Percentiles rank a stretch among this genome's conserved stretches.
phyloP scores from a whole-genome alignment of 2,888 invertebrate genomes.

The Acanthosepion pharaonis region DNA sequence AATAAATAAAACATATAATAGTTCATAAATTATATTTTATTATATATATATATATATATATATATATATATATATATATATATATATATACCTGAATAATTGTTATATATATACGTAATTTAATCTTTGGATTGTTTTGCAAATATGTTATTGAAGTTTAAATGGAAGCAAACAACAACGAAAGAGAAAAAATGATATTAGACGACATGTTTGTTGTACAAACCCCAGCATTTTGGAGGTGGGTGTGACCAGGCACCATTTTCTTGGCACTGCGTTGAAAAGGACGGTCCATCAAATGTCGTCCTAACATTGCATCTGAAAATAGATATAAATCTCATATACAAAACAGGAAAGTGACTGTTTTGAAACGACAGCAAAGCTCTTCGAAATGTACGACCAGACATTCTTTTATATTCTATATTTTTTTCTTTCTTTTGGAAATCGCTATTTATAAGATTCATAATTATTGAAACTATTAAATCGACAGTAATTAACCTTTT shows the following conservation, averaged over 20 bases:
- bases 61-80: neutral
- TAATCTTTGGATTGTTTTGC: too few species aligned
- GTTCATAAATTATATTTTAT: too few species aligned
- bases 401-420: too few species aligned
- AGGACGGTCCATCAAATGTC: conserved; percentile 89
- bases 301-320: conserved; percentile 88
- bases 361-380: too few species aligned
- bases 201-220: neutral
- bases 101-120: neutral
- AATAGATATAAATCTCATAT: neutral
- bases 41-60: neutral
- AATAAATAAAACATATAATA: too few species aligned
- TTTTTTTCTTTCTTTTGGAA: too few species aligned
- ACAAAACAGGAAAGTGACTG: too few species aligned
- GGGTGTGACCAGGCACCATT: conserved; percentile 96
- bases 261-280: conserved; percentile 89
- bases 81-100: conserved; percentile 33
- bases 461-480: too few species aligned
- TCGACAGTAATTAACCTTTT: too few species aligned
- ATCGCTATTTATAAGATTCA: too few species aligned
- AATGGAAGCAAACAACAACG: neutral
- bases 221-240: conserved; percentile 90
- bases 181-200: neutral
- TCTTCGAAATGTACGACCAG: too few species aligned
- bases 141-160: too few species aligned